Percentiles rank a stretch among this genome's conserved stretches.
phyloP scores from a whole-genome alignment of 2,113 vertebrate genomes.

The Microcebus jonahi region DNA sequence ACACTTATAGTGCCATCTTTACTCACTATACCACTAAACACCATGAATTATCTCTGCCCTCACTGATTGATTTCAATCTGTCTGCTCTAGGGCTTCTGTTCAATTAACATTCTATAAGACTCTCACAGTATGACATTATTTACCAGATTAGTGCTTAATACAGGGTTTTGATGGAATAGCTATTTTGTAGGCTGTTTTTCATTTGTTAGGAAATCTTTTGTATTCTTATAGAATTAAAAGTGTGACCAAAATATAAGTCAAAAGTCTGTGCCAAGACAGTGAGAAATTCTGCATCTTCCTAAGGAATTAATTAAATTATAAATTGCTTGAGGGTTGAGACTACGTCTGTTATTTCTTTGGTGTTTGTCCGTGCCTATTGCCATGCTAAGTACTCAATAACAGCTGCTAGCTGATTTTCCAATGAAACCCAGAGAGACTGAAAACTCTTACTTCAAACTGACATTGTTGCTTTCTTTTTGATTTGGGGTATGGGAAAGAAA shows the following conservation, averaged over 20 bases:
- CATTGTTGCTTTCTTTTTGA: constrained; percentile 3
- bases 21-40: neutral
- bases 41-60: neutral
- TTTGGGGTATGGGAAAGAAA: neutral
- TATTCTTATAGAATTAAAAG: constrained; percentile 1
- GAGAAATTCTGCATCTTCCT: neutral
- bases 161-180: neutral
- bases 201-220: neutral
- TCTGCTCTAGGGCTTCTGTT: neutral
- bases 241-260: constrained; percentile 15
- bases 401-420: constrained; percentile 42
- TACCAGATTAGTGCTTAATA: neutral
- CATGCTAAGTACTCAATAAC: neutral
- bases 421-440: neutral
- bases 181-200: neutral
- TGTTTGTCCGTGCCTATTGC: neutral
- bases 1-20: neutral
- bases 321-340: neutral
- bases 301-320: neutral
- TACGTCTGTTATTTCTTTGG: neutral
- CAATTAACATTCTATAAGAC: neutral
- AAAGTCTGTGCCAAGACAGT: neutral
- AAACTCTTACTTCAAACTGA: constrained; percentile 6
- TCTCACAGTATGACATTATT: neutral
- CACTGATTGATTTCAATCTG: neutral